Percentiles rank a stretch among this genome's conserved stretches.
These are phyloP conservation scores for Scelioninae gen. 2 DNA, from an alignment of 2,888 invertebrate genomes.

Conservation along the genomic window DNA sequence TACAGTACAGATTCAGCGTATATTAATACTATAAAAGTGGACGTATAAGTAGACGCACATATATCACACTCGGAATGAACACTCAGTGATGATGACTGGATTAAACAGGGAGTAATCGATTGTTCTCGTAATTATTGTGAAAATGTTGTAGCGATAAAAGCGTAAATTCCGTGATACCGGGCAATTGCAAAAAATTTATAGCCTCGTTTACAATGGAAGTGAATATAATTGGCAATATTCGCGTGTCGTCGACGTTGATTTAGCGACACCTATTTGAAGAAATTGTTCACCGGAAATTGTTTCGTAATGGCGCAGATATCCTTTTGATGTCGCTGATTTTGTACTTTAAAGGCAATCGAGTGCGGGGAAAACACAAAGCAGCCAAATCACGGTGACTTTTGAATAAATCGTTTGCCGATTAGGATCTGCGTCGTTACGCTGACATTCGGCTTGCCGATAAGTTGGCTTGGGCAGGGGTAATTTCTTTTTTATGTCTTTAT, in stretches of 20 bases:
- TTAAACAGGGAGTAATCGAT: constrained; percentile 28
- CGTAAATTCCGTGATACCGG: constrained; percentile 2
- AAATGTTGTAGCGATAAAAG: constrained; percentile 26
- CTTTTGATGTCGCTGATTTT: background rate
- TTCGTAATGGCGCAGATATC: background rate
- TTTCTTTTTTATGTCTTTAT: constrained; percentile 18
- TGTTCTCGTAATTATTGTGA: constrained; percentile 16
- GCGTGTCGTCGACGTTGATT: background rate
- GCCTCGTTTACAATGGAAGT: constrained; percentile 9
- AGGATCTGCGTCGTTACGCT: constrained; percentile 8
- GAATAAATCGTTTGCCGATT: constrained; percentile 4
- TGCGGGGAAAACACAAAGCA: background rate
- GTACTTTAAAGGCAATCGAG: background rate
- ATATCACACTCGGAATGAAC: constrained; percentile 22
- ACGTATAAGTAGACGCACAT: constrained; percentile 12
- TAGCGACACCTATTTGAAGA: background rate
- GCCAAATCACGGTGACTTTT: constrained; percentile 9
- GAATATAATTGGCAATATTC: constrained; percentile 24
- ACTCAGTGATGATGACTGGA: constrained; percentile 8
- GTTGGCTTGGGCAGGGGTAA: background rate
- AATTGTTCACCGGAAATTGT: constrained; percentile 3
- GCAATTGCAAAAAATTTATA: constrained; percentile 12
- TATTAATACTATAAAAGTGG: background rate
- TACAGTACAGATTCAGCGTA: background rate
- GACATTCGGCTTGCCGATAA: constrained; percentile 1